Conservation (phyloP, 2,113 vertebrate genomes). For the Tyto alba region DNA sequence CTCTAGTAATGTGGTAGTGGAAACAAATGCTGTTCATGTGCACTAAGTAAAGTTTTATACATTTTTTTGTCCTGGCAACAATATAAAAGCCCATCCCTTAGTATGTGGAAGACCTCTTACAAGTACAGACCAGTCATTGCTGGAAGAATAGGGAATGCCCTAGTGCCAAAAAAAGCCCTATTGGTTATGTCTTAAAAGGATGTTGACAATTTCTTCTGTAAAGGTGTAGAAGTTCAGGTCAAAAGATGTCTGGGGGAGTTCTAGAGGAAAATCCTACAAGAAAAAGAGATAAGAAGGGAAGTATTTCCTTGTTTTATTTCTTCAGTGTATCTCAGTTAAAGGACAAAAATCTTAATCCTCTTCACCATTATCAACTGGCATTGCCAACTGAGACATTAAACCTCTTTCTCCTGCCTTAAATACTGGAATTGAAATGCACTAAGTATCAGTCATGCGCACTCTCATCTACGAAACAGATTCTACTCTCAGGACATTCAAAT, state of each 20-base stretch:
- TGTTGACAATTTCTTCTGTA: neutral
- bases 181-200: neutral
- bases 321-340: neutral
- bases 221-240: neutral
- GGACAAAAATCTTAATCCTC: neutral
- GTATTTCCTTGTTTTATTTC: neutral
- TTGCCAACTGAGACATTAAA: neutral
- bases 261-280: neutral
- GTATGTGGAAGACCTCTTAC: neutral
- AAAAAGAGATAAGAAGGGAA: neutral
- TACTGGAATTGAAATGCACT: neutral
- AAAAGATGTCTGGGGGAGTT: neutral
- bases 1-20: neutral
- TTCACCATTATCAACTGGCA: neutral
- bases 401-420: neutral
- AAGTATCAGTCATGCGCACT: neutral
- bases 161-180: neutral
- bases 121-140: neutral
- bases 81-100: neutral
- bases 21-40: neutral
- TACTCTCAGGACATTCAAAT: neutral
- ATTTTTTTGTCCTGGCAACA: neutral
- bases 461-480: neutral
- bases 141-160: neutral
- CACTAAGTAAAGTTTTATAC: neutral